These are phyloP conservation scores for Sebastes fasciatus DNA, from an alignment of 2,113 vertebrate species.

Conservation along the genomic window DNA sequence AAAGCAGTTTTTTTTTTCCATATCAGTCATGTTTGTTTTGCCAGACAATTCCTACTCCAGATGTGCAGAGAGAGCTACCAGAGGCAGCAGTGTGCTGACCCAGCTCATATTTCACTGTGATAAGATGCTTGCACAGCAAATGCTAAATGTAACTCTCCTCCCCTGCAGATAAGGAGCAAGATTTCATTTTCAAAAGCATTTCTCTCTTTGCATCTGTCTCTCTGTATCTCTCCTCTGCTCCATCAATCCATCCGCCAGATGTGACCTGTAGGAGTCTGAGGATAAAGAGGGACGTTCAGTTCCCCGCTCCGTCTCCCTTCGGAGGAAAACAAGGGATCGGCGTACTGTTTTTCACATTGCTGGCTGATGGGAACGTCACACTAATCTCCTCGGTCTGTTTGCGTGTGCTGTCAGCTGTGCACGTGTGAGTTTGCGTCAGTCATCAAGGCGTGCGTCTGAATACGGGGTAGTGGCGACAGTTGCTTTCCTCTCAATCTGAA, in stretches of 20 bases:
- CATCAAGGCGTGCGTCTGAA: constrained; percentile 3
- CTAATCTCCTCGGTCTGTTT: constrained; percentile 29
- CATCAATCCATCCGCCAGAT: constrained; percentile 81
- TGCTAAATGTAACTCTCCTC: constrained; percentile 52
- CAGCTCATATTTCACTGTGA: constrained; percentile 60
- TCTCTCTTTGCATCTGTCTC: constrained; percentile 36
- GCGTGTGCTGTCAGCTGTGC: constrained; percentile 35
- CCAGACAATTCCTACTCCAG: constrained; percentile 65
- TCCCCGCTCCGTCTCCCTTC: constrained; percentile 53
- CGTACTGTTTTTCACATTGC: constrained; percentile 62
- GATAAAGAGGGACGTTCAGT: constrained; percentile 71
- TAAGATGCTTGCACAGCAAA: constrained; percentile 48
- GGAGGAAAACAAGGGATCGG: constrained; percentile 57
- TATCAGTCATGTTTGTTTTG: constrained; percentile 57
- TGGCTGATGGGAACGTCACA: constrained; percentile 33
- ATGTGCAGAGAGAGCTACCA: constrained; percentile 61
- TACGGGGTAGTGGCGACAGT: constrained; percentile 13
- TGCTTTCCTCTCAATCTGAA: constrained; percentile 27
- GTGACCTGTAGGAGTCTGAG: constrained; percentile 61
- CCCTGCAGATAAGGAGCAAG: constrained; percentile 43
- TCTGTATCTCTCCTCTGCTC: constrained; percentile 27
- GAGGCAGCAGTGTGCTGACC: constrained; percentile 32
- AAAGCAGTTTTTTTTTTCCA: constrained; percentile 62
- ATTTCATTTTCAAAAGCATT: constrained; percentile 53
- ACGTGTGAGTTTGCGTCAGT: constrained; percentile 26